Evolutionary conservation across 2,797 vertebrate genomes (phyloP).

Genomic region (Astyanax mexicanus): DNA sequence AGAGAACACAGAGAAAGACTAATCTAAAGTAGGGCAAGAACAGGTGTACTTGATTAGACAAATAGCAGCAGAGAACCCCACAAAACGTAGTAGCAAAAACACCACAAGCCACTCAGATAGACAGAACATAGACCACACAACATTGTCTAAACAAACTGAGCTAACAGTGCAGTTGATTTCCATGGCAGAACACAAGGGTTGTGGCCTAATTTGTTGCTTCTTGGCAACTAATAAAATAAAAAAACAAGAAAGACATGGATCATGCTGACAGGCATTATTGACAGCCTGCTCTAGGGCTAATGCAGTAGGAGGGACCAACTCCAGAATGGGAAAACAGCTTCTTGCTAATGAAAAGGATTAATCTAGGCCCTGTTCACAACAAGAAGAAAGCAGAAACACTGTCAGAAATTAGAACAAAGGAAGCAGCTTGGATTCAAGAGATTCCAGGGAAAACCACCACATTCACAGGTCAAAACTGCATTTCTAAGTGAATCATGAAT

Average conservation of each 20-base stretch:
- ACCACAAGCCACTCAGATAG: not conserved
- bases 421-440: too few species aligned
- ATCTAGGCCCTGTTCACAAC: constrained; percentile 33
- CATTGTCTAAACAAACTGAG: not conserved
- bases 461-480: too few species aligned
- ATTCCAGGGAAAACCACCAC: too few species aligned
- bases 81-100: too few species aligned
- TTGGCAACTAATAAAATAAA: not conserved
- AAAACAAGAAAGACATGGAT: constrained; percentile 19
- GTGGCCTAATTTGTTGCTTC: constrained; percentile 14
- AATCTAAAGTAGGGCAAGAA: too few species aligned
- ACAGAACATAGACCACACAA: not conserved
- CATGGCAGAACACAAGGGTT: not conserved
- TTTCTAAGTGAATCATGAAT: too few species aligned
- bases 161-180: too few species aligned
- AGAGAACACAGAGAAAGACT: constrained; percentile 29
- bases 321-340: constrained; percentile 16
- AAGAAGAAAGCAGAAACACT: not conserved
- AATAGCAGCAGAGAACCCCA: not conserved
- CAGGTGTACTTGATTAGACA: not conserved
- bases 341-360: constrained; percentile 49
- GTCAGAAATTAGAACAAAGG: not conserved
- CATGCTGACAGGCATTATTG: constrained; percentile 29
- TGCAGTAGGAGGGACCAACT: constrained; percentile 24
- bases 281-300: constrained; percentile 30